Evolutionary conservation across 2,113 vertebrate species (phyloP), one percentile per base, ranked within the genome.

Genomic region (Setophaga petechia): DNA sequence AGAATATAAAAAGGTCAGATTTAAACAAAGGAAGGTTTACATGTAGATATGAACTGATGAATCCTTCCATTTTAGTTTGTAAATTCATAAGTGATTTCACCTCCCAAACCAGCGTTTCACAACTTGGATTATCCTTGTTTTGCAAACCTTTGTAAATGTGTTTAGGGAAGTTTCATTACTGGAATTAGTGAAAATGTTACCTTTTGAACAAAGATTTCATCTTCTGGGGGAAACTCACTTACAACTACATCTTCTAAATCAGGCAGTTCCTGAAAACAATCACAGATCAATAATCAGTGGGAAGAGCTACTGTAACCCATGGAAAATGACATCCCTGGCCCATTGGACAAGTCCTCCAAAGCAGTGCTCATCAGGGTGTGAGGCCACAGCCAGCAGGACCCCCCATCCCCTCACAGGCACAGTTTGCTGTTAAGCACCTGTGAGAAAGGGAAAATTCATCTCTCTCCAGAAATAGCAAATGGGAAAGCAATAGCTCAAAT

Each of bases 221-320:
- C 95, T 69, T 55, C 74, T 9, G 31, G 23, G 31, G 51, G 9
- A 28, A 54, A 46, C 6, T 95, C 80, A 6, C 62, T 73, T 12
- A 82, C 16, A 46, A 98, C 97, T 30, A 96, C 47, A 18, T 99
- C 98, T 90, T 99, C 99, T 93, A 99, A 97, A 96, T 99, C 99
- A 7, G 99, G 99, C 69, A 99, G 97, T 68, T 99, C 99, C 98
- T 99, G 96, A 63, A 95, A 74, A 81, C 67, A 93, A 84, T 12
- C 16, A 93, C 35, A 79, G 51, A 33, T 59, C 4, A 17, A 57
- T 87, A 51, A 88, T 73, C 44, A 51, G 54, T 18, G 27, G 27
- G 15, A 49, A 44, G 16, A 27, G 6, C 62, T 63, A 16, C 49
- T 54, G 4, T n/a, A 71, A 71, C 19, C 10, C 14, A 31, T 33